phyloP scores from a whole-genome alignment of 2,113 vertebrate species.

The Gila orcuttii region DNA sequence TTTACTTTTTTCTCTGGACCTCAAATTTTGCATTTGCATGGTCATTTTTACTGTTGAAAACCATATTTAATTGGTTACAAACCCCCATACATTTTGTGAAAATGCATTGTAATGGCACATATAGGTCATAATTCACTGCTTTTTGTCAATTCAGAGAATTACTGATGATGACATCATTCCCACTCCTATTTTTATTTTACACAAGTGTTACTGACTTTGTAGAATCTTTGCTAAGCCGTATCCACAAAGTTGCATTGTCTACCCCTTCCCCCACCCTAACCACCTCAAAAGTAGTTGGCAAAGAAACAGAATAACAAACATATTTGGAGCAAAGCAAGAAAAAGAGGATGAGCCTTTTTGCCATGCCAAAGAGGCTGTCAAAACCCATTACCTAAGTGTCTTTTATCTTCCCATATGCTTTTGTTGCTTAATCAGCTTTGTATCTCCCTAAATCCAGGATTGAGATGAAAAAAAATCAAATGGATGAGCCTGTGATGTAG shows the following conservation, averaged over 20 bases:
- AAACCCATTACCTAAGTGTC: conserved; percentile 88
- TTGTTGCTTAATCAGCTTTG: conserved; percentile 89
- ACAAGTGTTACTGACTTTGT: conserved; percentile 16
- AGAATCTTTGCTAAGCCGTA: conserved; percentile 62
- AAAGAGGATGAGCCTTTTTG: conserved; percentile 73
- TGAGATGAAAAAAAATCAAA: conserved; percentile 82
- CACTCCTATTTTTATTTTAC: conserved; percentile 28
- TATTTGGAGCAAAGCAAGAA: conserved; percentile 72
- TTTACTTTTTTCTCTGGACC: too few species aligned
- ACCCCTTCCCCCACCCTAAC: conserved; percentile 66
- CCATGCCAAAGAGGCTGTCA: conserved; percentile 74
- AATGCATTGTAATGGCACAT: not conserved
- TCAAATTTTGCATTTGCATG: not conserved
- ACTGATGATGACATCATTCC: not conserved
- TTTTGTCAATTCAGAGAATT: not conserved
- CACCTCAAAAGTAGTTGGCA: conserved; percentile 61
- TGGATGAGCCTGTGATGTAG: conserved; percentile 74
- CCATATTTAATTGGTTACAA: not conserved
- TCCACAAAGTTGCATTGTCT: conserved; percentile 80
- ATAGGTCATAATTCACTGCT: not conserved
- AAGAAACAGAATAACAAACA: conserved; percentile 75
- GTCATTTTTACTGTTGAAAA: not conserved
- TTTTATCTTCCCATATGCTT: conserved; percentile 84
- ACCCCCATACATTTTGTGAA: not conserved
- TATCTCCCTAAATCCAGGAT: conserved; percentile 87